phyloP scores from a whole-genome alignment of 2,113 vertebrate species.

The Hyperoodon ampullatus region DNA sequence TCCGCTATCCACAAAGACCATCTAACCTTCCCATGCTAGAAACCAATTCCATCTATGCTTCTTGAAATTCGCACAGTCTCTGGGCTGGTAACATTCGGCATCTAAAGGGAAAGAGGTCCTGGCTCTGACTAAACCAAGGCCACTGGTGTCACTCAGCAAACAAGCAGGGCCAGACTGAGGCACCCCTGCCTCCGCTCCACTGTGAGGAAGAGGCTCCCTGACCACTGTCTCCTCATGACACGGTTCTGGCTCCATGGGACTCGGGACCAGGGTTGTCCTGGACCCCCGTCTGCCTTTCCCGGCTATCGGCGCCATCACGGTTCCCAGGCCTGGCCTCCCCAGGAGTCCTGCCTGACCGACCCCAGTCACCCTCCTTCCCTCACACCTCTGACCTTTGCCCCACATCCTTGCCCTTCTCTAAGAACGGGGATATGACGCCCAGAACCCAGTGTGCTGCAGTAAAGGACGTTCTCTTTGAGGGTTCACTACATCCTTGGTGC shows the following conservation, averaged over 20 bases:
- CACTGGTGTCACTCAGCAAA: background rate
- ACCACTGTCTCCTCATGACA: background rate
- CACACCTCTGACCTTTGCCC: background rate
- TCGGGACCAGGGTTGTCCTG: accelerated
- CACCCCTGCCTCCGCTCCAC: background rate
- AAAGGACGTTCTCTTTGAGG: background rate
- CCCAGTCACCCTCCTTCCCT: background rate
- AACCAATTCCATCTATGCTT: background rate
- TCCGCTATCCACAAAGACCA: background rate
- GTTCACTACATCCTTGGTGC: background rate
- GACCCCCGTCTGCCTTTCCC: too few relatives aligned
- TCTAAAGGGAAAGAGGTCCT: background rate
- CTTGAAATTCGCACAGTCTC: background rate
- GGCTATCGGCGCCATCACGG: too few relatives aligned
- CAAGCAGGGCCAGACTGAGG: background rate
- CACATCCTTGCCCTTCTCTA: background rate
- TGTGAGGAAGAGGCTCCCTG: background rate
- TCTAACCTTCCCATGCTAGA: background rate
- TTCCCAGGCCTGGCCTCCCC: too few relatives aligned
- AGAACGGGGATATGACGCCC: too few relatives aligned
- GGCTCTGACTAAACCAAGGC: background rate
- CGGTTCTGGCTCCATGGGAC: background rate
- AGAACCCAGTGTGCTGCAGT: background rate
- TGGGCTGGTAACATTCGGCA: background rate
- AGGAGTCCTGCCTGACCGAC: too few relatives aligned